Conservation (phyloP, 2,113 vertebrate genomes). For the Laticauda colubrina region DNA sequence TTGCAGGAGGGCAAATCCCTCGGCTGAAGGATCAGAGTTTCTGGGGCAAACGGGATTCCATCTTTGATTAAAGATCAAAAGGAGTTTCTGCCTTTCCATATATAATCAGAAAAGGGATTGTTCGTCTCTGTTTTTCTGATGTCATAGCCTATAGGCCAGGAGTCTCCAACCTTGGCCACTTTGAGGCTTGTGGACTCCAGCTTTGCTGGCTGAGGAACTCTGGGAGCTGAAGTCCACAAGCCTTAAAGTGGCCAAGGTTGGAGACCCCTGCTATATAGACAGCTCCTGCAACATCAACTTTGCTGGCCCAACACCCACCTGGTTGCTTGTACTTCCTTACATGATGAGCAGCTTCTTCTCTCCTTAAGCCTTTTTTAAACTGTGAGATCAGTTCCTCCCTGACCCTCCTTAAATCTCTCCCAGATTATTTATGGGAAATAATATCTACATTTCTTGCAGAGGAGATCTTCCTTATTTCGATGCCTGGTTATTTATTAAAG, state of each 20-base stretch:
- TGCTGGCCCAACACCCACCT: neutral
- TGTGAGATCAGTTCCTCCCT: neutral
- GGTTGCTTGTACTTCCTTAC: neutral
- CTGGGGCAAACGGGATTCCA: no score
- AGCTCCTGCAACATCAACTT: neutral
- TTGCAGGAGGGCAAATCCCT: neutral
- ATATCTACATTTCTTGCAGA: neutral
- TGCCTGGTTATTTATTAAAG: neutral
- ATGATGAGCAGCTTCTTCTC: no score
- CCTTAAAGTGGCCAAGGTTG: no score
- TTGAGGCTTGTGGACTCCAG: no score
- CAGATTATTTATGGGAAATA: neutral
- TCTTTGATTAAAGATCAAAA: neutral
- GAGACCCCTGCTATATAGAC: no score
- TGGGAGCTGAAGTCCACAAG: no score
- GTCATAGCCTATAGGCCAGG: no score
- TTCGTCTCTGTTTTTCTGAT: neutral
- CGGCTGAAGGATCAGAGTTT: neutral
- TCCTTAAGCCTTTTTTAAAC: neutral
- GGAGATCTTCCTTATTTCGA: neutral
- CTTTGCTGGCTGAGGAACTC: no score
- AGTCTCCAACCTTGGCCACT: no score
- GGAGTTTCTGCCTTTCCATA: neutral
- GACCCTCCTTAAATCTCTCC: neutral
- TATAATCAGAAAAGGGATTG: neutral